phyloP scores from a whole-genome alignment of 2,113 vertebrate genomes.

The Mungos mungo region DNA sequence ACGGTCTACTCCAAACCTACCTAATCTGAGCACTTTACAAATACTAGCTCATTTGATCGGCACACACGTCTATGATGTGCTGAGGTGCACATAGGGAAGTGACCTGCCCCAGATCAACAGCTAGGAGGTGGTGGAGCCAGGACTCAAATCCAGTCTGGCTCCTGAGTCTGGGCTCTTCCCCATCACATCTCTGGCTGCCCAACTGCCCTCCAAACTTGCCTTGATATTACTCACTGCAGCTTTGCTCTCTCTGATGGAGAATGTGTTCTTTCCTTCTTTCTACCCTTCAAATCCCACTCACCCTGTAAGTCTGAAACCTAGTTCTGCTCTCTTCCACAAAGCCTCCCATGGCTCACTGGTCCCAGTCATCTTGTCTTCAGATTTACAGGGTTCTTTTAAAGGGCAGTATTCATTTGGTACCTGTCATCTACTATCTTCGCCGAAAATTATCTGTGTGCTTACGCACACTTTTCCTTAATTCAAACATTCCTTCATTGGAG shows the following conservation, averaged over 20 bases:
- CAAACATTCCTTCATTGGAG: neutral
- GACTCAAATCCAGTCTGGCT: neutral
- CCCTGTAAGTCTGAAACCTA: neutral
- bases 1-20: neutral
- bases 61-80: neutral
- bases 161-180: neutral
- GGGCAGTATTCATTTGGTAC: neutral
- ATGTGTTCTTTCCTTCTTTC: neutral
- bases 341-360: neutral
- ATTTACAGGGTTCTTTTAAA: neutral
- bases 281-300: neutral
- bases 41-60: neutral
- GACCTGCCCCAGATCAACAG: neutral
- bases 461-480: neutral
- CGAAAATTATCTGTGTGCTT: neutral
- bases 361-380: neutral
- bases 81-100: rapidly evolving
- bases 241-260: neutral
- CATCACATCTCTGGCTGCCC: neutral
- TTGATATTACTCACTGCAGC: neutral
- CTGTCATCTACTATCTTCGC: neutral
- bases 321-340: neutral
- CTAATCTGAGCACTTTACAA: neutral
- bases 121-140: neutral
- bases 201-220: neutral